Evolutionary conservation across 1,140 invertebrate genomes (phyloP).

Genomic region (Ceratina australensis): DNA sequence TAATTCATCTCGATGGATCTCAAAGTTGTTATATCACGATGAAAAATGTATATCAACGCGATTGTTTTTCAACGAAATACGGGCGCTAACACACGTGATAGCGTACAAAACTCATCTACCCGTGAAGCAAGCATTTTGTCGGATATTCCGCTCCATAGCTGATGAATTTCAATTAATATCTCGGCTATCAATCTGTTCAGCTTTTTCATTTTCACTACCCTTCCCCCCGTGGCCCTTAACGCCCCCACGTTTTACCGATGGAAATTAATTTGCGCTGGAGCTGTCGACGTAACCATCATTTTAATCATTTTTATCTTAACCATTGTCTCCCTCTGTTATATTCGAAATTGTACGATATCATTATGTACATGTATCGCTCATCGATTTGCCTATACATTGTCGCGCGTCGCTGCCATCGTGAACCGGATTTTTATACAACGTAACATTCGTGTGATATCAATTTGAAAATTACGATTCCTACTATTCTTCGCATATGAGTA

Average conservation of each 20-base stretch:
- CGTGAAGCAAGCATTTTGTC: conserved; percentile 9
- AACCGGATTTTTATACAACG: neutral
- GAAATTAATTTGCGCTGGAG: conserved; percentile 27
- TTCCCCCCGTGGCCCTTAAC: neutral
- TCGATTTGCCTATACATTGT: neutral
- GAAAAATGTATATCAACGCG: neutral
- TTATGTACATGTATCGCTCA: neutral
- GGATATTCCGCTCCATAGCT: conserved; percentile 19
- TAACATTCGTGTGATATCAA: too few relatives aligned
- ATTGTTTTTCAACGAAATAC: neutral
- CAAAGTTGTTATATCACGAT: too few relatives aligned
- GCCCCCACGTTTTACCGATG: neutral
- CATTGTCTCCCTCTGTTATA: neutral
- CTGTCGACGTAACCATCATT: conserved; percentile 5
- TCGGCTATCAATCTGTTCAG: conserved; percentile 8
- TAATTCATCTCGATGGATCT: too few relatives aligned
- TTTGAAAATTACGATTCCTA: too few relatives aligned
- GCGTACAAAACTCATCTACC: neutral
- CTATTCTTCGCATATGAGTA: too few relatives aligned
- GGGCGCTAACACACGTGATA: neutral
- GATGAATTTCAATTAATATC: conserved; percentile 43
- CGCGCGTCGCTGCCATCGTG: neutral
- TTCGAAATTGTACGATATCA: conserved; percentile 1
- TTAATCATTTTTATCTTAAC: neutral
- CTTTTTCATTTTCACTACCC: conserved; percentile 23